Percentiles rank a stretch among this genome's conserved stretches.
Conservation (phyloP, 2,888 invertebrate genomes). For the Tetheella fluctuosa region DNA sequence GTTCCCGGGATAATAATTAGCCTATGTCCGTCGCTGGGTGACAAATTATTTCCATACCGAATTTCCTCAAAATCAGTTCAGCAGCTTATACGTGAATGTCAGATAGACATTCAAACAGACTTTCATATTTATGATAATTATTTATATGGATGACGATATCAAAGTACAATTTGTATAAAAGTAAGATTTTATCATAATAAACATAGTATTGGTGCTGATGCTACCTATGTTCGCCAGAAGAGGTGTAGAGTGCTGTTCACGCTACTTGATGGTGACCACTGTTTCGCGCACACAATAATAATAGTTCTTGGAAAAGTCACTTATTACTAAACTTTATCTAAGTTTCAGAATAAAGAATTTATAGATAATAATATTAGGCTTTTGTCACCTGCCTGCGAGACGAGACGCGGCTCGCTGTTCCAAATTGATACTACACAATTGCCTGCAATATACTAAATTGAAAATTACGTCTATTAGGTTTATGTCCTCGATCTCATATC, state of each 20-base stretch:
- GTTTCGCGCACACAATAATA: neutral
- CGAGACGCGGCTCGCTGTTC: neutral
- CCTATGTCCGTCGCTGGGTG: too few species aligned
- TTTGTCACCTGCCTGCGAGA: neutral
- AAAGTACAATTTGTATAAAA: too few species aligned
- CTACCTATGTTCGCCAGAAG: neutral
- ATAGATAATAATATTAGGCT: neutral
- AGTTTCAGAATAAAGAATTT: neutral
- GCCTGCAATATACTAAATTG: neutral
- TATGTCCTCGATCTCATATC: neutral
- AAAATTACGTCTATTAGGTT: neutral
- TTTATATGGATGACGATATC: too few species aligned
- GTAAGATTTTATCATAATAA: too few species aligned
- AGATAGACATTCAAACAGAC: too few species aligned
- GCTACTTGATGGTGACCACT: too few species aligned
- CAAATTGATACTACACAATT: conserved; percentile 3
- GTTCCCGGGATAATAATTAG: too few species aligned
- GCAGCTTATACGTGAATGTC: too few species aligned
- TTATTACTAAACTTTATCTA: neutral
- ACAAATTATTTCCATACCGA: too few species aligned
- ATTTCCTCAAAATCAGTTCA: too few species aligned
- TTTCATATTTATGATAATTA: too few species aligned
- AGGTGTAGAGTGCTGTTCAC: too few species aligned
- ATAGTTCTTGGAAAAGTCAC: neutral
- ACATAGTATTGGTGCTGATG: neutral